Evolutionary conservation across 2,797 vertebrate species (phyloP).

Genomic region (Siniperca undulata): DNA sequence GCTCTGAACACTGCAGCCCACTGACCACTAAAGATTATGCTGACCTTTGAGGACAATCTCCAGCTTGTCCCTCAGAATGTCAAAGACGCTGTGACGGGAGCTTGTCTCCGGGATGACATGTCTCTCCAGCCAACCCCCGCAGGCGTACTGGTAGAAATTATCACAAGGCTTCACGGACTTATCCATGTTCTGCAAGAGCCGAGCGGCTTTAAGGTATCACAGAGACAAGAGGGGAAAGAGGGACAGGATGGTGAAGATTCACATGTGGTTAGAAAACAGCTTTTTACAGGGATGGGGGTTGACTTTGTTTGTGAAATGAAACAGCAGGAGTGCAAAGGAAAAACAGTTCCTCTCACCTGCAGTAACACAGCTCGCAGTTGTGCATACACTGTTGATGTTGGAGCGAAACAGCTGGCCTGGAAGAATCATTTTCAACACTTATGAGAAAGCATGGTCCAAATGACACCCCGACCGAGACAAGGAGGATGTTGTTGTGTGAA

Average conservation of each 20-base stretch:
- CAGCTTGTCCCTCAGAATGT: conserved; percentile 94
- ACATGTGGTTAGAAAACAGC: neutral
- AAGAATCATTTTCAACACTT: conserved; percentile 52
- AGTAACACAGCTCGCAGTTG: conserved; percentile 91
- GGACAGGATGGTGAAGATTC: neutral
- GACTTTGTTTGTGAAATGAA: conserved; percentile 34
- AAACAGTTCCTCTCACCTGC: conserved; percentile 87
- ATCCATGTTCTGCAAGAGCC: conserved; percentile 97
- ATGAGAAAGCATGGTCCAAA: conserved; percentile 32
- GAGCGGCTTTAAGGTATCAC: conserved; percentile 85
- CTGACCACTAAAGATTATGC: conserved; percentile 43
- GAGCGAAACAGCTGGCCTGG: conserved; percentile 82
- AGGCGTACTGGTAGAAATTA: conserved; percentile 97
- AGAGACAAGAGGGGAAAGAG: neutral
- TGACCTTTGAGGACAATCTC: conserved; percentile 97
- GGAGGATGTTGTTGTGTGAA: conserved; percentile 41
- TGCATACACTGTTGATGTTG: conserved; percentile 83
- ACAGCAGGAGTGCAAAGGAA: conserved; percentile 25
- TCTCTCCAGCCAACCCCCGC: conserved; percentile 93
- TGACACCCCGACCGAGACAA: conserved; percentile 20
- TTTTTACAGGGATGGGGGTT: neutral
- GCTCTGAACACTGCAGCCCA: conserved; percentile 51
- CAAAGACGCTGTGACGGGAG: conserved; percentile 95
- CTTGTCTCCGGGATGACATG: conserved; percentile 96
- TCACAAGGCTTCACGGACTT: conserved; percentile 89